Percentiles rank a stretch among this genome's conserved stretches.
Evolutionary conservation across 2,888 invertebrate genomes (phyloP).

Genomic region (Limenitis camilla): DNA sequence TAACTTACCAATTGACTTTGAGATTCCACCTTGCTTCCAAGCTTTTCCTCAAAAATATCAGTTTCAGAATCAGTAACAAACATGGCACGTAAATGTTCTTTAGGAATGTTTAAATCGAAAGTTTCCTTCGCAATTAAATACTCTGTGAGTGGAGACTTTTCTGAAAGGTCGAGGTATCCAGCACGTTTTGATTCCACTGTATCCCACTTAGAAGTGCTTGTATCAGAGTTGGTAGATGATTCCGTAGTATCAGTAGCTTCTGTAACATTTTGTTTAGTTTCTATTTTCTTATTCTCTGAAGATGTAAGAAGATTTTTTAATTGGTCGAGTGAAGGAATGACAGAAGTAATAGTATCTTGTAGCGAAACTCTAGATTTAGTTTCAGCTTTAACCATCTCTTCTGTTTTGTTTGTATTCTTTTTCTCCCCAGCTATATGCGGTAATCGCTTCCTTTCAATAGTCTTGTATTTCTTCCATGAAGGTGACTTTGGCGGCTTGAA

Average conservation of each 20-base stretch:
- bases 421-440: slow-evolving; percentile 3
- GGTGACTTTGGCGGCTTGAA: slow-evolving; percentile 24
- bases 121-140: slow-evolving; percentile 15
- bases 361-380: slow-evolving; percentile 30
- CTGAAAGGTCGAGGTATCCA: slow-evolving; percentile 50
- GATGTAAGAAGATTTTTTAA: slow-evolving; percentile 29
- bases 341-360: slow-evolving; percentile 34
- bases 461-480: slow-evolving; percentile 40
- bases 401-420: slow-evolving; percentile 19
- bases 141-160: slow-evolving; percentile 25
- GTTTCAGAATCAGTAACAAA: slow-evolving; percentile 32
- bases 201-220: slow-evolving; percentile 23
- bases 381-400: slow-evolving; percentile 35
- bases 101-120: slow-evolving; percentile 19
- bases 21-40: slow-evolving; percentile 32
- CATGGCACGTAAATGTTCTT: slow-evolving; percentile 27
- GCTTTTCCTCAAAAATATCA: slow-evolving; percentile 30
- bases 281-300: slow-evolving; percentile 5
- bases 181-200: slow-evolving; percentile 48
- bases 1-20: slow-evolving; percentile 51
- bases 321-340: slow-evolving; percentile 36
- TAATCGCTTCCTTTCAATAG: slow-evolving; percentile 20
- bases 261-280: neutral
- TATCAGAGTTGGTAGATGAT: neutral
- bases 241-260: neutral